A percentile compares a stretch with the other conserved stretches of the same genome.
phyloP scores from a whole-genome alignment of 2,797 vertebrate genomes.

The Coccyzus lansbergi region DNA sequence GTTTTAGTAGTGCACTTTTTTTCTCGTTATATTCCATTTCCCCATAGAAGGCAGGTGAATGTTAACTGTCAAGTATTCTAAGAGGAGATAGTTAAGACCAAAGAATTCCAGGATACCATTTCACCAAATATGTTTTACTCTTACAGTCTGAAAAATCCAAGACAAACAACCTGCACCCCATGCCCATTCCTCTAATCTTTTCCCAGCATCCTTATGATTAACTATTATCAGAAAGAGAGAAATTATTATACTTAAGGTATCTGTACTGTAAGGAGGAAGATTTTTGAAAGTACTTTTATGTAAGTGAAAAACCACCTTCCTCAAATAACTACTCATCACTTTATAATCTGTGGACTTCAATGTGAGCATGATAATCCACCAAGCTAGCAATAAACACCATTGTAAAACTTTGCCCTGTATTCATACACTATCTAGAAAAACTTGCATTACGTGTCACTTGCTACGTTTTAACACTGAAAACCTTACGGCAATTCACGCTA shows the following conservation, averaged over 20 bases:
- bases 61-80: background rate
- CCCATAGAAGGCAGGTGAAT: background rate
- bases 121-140: background rate
- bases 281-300: background rate
- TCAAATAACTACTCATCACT: conserved; percentile 76
- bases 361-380: conserved; percentile 57
- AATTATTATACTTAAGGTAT: background rate
- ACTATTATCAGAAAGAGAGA: background rate
- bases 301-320: conserved; percentile 61
- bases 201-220: background rate
- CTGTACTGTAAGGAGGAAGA: background rate
- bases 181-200: background rate
- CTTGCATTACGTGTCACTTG: conserved; percentile 59
- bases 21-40: background rate
- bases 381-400: conserved; percentile 70
- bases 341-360: conserved; percentile 63
- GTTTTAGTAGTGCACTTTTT: background rate
- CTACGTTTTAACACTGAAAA: conserved; percentile 31
- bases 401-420: conserved; percentile 82
- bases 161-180: background rate
- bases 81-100: background rate
- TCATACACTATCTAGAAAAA: conserved; percentile 65
- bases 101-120: background rate
- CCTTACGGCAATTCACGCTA: conserved; percentile 50
- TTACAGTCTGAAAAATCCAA: background rate